phyloP scores from a whole-genome alignment of 2,888 invertebrate genomes.

The Perizoma affinitatum region DNA sequence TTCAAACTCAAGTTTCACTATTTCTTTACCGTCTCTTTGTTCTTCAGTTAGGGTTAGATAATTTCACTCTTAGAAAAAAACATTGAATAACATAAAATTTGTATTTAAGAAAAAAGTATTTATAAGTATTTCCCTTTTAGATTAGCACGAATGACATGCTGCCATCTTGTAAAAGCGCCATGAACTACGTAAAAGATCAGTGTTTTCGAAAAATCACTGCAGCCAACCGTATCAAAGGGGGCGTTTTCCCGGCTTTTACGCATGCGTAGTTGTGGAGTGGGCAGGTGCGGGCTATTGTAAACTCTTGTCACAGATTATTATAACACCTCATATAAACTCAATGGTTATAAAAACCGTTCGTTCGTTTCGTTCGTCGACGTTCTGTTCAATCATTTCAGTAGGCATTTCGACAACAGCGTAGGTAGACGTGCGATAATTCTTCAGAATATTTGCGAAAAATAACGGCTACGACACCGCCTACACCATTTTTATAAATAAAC shows the following conservation, averaged over 20 bases:
- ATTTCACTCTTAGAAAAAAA: too few species aligned
- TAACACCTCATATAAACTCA: too few species aligned
- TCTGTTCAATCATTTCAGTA: constrained; percentile 46
- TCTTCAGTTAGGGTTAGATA: too few species aligned
- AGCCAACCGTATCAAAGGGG: constrained; percentile 56
- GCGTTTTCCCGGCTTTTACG: constrained; percentile 55
- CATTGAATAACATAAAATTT: too few species aligned
- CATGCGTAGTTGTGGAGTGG: constrained; percentile 66
- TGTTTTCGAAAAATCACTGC: constrained; percentile 26
- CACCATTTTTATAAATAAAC: constrained; percentile 69
- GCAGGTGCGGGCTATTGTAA: constrained; percentile 60
- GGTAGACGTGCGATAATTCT: constrained; percentile 32
- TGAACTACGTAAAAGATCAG: constrained; percentile 28
- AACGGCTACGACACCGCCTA: constrained; percentile 61
- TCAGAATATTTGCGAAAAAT: constrained; percentile 51
- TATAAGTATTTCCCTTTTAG: background rate
- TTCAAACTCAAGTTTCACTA: constrained; percentile 23
- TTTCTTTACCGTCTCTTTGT: background rate
- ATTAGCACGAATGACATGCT: constrained; percentile 3
- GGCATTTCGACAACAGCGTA: constrained; percentile 56
- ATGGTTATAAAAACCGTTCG: too few species aligned
- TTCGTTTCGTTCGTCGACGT: too few species aligned
- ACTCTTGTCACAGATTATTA: constrained; percentile 56
- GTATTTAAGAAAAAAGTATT: background rate
- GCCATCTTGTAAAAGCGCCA: constrained; percentile 41